Evolutionary conservation across 2,888 invertebrate species (phyloP).

Genomic region (Diadegma fenestrale): DNA sequence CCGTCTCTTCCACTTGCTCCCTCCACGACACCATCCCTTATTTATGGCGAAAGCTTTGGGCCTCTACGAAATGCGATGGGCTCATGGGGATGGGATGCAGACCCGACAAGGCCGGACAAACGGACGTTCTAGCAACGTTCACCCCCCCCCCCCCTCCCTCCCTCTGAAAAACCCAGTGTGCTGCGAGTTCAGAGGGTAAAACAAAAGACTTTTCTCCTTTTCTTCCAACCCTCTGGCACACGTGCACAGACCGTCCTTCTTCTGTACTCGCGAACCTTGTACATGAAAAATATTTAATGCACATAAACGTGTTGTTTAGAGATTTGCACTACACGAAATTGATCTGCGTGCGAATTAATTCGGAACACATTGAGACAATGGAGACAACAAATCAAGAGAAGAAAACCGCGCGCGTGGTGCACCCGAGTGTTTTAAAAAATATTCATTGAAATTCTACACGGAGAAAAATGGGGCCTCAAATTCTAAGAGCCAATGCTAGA

Average conservation of each 20-base stretch:
- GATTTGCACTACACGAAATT: slow-evolving; percentile 44
- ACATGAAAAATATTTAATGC: slow-evolving; percentile 42
- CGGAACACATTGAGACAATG: slow-evolving; percentile 26
- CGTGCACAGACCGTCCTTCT: slow-evolving; percentile 48
- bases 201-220: slow-evolving; percentile 52
- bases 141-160: too few species aligned
- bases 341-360: slow-evolving; percentile 29
- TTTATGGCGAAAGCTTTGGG: slow-evolving; percentile 76
- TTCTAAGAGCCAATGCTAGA: too few species aligned
- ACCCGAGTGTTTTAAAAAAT: too few species aligned
- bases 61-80: slow-evolving; percentile 73
- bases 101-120: slow-evolving; percentile 52
- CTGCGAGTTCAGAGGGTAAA: slow-evolving; percentile 47
- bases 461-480: too few species aligned
- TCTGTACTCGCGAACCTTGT: slow-evolving; percentile 13
- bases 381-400: too few species aligned
- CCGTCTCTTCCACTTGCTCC: slow-evolving; percentile 30
- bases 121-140: slow-evolving; percentile 54
- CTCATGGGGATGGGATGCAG: slow-evolving; percentile 54
- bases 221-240: slow-evolving; percentile 20
- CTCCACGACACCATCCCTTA: slow-evolving; percentile 77
- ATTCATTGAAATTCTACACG: slow-evolving; percentile 22
- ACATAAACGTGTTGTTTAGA: slow-evolving; percentile 65
- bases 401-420: too few species aligned
- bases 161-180: slow-evolving; percentile 53